A percentile compares a stretch with the other conserved stretches of the same genome.
Evolutionary conservation across 2,113 vertebrate species (phyloP).

Genomic region (Odobenus rosmarus): DNA sequence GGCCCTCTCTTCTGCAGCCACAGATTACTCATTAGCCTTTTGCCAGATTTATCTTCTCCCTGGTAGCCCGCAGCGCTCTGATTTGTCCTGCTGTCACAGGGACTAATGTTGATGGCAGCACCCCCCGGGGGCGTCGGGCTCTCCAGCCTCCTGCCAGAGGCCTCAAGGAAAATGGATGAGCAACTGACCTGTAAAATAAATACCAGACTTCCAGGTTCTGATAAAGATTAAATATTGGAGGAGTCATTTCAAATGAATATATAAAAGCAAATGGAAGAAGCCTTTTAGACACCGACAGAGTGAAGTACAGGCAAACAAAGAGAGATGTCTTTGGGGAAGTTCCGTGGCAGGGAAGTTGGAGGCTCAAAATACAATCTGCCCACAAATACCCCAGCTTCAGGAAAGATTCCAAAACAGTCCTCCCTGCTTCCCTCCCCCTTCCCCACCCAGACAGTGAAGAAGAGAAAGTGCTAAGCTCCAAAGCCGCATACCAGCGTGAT

Average conservation of each 20-base stretch:
- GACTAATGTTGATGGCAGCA: constrained; percentile 82
- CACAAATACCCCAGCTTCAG: not conserved
- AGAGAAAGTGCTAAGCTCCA: constrained; percentile 42
- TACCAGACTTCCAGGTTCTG: constrained; percentile 82
- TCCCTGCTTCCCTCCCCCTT: not conserved
- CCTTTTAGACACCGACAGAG: constrained; percentile 73
- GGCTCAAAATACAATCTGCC: not conserved
- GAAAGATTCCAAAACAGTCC: not conserved
- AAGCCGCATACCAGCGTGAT: not conserved
- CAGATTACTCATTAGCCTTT: constrained; percentile 66
- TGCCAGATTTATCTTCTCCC: constrained; percentile 79
- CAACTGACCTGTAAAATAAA: constrained; percentile 85
- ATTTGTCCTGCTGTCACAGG: constrained; percentile 85
- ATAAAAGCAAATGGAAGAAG: constrained; percentile 83
- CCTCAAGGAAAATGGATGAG: constrained; percentile 84
- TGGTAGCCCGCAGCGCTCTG: constrained; percentile 75
- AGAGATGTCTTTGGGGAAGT: constrained; percentile 20
- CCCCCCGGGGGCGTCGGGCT: constrained; percentile 47
- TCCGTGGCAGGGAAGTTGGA: constrained; percentile 35
- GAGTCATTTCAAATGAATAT: constrained; percentile 83
- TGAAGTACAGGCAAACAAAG: constrained; percentile 43
- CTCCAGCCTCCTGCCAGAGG: constrained; percentile 65
- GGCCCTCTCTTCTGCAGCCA: not conserved
- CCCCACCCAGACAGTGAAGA: not conserved
- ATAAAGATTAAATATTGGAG: constrained; percentile 87